Conservation (phyloP, 1,140 invertebrate species). For the Formica exsecta region DNA sequence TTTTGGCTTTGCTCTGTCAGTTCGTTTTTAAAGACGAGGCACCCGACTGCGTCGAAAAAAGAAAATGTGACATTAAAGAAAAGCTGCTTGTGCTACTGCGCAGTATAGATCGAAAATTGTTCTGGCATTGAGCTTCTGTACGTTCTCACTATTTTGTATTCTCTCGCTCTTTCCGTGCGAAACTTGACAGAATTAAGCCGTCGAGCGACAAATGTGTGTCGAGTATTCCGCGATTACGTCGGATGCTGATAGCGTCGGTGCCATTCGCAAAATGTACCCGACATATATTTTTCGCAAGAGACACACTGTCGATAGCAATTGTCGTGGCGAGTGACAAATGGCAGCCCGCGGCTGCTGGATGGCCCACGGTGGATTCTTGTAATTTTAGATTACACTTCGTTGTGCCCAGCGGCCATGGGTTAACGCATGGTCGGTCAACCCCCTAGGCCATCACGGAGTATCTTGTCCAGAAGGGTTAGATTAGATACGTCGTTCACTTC, state of each 20-base stretch:
- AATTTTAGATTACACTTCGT: conserved; percentile 78
- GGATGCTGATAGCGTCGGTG: conserved; percentile 1
- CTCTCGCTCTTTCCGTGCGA: too few relatives aligned
- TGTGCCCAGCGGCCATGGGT: conserved; percentile 66
- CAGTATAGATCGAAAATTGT: neutral
- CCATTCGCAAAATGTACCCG: neutral
- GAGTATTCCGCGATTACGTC: conserved; percentile 17
- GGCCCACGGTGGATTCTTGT: conserved; percentile 71
- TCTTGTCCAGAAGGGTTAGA: conserved; percentile 86
- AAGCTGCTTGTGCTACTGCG: neutral
- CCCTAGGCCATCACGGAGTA: conserved; percentile 78
- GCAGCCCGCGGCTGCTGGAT: conserved; percentile 8
- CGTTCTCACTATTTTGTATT: too few relatives aligned
- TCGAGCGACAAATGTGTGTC: conserved; percentile 1
- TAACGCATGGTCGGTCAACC: conserved; percentile 75
- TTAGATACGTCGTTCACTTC: conserved; percentile 85
- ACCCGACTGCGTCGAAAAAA: neutral
- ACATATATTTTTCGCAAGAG: conserved; percentile 35
- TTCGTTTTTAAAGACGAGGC: neutral
- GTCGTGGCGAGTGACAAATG: conserved; percentile 70
- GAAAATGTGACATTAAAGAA: too few relatives aligned
- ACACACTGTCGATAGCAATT: conserved; percentile 72
- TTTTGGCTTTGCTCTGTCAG: neutral
- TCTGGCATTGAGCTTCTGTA: neutral
- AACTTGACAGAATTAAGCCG: conserved; percentile 1